Percentiles rank a stretch among this genome's conserved stretches.
phyloP scores from a whole-genome alignment of 2,113 vertebrate species.

The Rhabdornis inornatus region DNA sequence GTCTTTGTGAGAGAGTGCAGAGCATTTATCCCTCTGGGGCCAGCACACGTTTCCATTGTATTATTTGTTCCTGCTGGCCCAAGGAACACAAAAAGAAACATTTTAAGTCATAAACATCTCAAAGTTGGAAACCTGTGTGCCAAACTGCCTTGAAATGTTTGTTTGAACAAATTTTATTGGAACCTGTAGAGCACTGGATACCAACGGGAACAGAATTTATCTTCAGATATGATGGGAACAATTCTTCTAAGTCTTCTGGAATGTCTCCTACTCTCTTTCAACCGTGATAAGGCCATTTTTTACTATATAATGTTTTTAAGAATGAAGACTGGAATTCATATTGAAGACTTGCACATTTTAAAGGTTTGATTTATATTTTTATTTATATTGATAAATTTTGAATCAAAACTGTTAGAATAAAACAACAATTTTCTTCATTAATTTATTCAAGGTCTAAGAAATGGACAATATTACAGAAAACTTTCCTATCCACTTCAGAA shows the following conservation, averaged over 20 bases:
- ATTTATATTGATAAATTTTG: background rate
- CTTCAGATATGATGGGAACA: background rate
- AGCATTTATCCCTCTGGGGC: background rate
- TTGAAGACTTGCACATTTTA: background rate
- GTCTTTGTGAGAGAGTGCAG: background rate
- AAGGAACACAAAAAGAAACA: background rate
- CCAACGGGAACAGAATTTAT: background rate
- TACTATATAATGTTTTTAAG: background rate
- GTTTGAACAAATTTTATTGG: background rate
- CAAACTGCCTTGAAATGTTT: background rate
- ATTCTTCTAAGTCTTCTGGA: background rate
- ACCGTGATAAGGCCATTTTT: background rate
- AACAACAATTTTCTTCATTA: background rate
- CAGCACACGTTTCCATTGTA: background rate
- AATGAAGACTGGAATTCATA: background rate
- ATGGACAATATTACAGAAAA: background rate
- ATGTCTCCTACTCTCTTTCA: background rate
- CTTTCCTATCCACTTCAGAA: background rate
- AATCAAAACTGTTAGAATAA: background rate
- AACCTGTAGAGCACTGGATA: background rate
- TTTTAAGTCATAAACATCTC: background rate
- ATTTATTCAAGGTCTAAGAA: background rate
- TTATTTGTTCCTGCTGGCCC: background rate
- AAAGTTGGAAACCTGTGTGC: background rate
- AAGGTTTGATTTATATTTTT: background rate